These are phyloP conservation scores for Erpobdella octoculata DNA, from an alignment of 2,888 invertebrate genomes.

Conservation along the genomic window DNA sequence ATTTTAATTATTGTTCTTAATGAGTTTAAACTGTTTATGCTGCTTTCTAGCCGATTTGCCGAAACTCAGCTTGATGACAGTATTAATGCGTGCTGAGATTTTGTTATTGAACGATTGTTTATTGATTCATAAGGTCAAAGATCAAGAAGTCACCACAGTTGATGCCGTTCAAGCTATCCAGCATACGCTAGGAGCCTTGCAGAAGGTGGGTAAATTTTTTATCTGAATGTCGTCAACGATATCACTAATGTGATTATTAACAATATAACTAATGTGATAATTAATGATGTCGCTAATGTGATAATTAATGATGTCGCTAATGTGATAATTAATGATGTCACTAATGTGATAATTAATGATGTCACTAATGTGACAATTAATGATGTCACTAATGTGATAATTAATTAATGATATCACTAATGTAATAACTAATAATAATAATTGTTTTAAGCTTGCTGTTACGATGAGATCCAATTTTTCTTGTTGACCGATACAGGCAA, in stretches of 20 bases:
- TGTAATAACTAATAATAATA: background rate
- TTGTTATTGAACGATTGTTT: background rate
- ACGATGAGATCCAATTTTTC: background rate
- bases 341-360: too few species aligned
- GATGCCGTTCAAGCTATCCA: slow-evolving; percentile 81
- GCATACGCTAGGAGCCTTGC: slow-evolving; percentile 72
- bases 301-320: too few species aligned
- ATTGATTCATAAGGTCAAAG: slow-evolving; percentile 64
- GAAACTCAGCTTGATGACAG: too few species aligned
- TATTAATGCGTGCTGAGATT: too few species aligned
- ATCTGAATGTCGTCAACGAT: too few species aligned
- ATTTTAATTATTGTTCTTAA: background rate
- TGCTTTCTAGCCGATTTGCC: background rate
- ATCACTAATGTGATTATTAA: background rate
- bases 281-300: too few species aligned
- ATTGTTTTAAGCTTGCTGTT: too few species aligned
- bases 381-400: too few species aligned
- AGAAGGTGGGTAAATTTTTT: slow-evolving; percentile 50
- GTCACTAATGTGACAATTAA: background rate
- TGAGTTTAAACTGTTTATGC: background rate
- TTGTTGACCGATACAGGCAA: slow-evolving; percentile 57
- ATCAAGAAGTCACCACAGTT: slow-evolving; percentile 82
- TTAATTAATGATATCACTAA: too few species aligned
- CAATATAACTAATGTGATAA: too few species aligned
- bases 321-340: background rate